A percentile compares a stretch with the other conserved stretches of the same genome.
These are phyloP conservation scores for Ceratoteleas bidentatus DNA, from an alignment of 1,140 invertebrate species.

Conservation along the genomic window DNA sequence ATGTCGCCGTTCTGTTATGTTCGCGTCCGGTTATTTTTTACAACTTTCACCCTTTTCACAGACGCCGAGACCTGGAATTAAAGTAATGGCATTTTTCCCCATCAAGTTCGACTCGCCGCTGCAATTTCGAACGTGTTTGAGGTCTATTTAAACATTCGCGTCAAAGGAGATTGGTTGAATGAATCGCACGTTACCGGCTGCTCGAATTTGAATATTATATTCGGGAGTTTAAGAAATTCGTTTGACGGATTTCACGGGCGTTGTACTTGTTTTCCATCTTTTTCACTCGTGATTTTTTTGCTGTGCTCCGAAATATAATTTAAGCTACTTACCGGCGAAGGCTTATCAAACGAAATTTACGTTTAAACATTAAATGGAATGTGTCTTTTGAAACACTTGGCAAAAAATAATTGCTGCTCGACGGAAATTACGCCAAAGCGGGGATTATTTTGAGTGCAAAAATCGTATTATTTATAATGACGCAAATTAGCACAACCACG, in stretches of 20 bases:
- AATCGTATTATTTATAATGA: not conserved
- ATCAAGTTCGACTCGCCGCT: conserved; percentile 1
- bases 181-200: not conserved
- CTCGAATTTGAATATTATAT: conserved; percentile 18
- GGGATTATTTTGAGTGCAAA: conserved; percentile 15
- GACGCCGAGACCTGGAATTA: conserved; percentile 7
- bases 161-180: conserved; percentile 1
- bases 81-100: conserved; percentile 19
- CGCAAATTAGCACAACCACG: not conserved
- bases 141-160: conserved; percentile 21
- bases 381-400: not conserved
- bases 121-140: conserved; percentile 14
- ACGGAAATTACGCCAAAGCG: conserved; percentile 5
- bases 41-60: conserved; percentile 4
- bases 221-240: conserved; percentile 9
- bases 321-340: conserved; percentile 13
- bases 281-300: conserved; percentile 4
- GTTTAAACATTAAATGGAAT: not conserved
- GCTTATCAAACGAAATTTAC: not conserved
- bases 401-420: too few species aligned
- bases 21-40: conserved; percentile 21
- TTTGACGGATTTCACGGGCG: too few species aligned
- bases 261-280: not conserved
- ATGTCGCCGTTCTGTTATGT: conserved; percentile 19
- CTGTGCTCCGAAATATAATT: not conserved